Percentiles rank a stretch among this genome's conserved stretches.
These are phyloP conservation scores for Potamilus streckersoni DNA, from an alignment of 1,140 invertebrate genomes.

Conservation along the genomic window DNA sequence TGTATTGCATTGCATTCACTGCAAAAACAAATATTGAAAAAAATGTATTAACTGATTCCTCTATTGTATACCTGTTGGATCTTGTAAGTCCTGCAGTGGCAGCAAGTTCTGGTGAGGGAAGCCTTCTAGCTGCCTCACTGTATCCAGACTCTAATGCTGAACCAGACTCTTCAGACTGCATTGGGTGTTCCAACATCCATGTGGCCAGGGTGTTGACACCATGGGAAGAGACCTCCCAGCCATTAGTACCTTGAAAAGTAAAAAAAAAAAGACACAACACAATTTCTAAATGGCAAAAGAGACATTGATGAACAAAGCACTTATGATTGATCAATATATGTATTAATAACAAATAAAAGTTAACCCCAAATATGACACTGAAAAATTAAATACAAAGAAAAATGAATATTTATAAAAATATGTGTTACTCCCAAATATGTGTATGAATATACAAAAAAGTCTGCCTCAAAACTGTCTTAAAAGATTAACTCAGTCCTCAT, in stretches of 20 bases:
- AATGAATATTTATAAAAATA: too few relatives aligned
- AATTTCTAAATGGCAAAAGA: too few relatives aligned
- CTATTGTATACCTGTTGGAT: constrained; percentile 16
- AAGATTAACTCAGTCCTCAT: too few relatives aligned
- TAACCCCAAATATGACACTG: too few relatives aligned
- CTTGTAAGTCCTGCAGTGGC: constrained; percentile 10
- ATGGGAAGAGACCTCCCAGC: constrained; percentile 71
- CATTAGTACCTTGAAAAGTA: constrained; percentile 67
- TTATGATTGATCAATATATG: too few relatives aligned
- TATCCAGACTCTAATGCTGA: constrained; percentile 9
- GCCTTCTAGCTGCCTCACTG: constrained; percentile 2
- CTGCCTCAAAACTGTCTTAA: too few relatives aligned
- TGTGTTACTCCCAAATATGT: too few relatives aligned
- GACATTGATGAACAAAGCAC: too few relatives aligned
- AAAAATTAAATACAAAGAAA: too few relatives aligned
- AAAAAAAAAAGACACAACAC: too few relatives aligned
- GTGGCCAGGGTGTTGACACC: constrained; percentile 75
- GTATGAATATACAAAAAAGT: too few relatives aligned
- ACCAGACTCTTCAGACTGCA: constrained; percentile 20
- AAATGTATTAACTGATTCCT: background rate
- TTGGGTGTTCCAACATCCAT: constrained; percentile 78
- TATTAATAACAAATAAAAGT: too few relatives aligned
- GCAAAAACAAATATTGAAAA: background rate
- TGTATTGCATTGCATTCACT: background rate
- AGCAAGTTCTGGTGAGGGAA: constrained; percentile 3